These are phyloP conservation scores for Belonocnema kinseyi DNA, from an alignment of 1,140 invertebrate genomes.

Conservation along the genomic window DNA sequence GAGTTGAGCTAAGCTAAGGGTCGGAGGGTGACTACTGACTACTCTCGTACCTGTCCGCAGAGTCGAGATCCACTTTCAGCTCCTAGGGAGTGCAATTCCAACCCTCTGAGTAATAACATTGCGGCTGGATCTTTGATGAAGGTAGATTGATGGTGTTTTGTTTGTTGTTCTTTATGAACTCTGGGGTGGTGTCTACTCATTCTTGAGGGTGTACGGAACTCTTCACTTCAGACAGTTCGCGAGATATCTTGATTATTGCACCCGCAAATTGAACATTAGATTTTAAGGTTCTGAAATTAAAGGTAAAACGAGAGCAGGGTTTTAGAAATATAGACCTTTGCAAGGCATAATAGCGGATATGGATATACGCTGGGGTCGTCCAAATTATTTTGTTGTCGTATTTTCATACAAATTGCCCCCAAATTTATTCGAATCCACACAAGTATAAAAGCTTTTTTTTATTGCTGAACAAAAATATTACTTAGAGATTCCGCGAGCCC, in stretches of 20 bases:
- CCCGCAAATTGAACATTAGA: background rate
- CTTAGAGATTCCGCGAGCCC: too few relatives aligned
- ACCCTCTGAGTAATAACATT: conserved; percentile 32
- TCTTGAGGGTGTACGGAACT: background rate
- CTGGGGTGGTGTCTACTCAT: background rate
- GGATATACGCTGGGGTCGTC: too few relatives aligned
- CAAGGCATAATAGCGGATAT: too few relatives aligned
- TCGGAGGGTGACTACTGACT: background rate
- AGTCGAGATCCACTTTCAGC: conserved; percentile 26
- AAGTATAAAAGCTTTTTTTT: too few relatives aligned
- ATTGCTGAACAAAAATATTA: too few relatives aligned
- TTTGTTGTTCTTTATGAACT: conserved; percentile 31
- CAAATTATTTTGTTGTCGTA: too few relatives aligned
- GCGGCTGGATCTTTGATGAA: conserved; percentile 29
- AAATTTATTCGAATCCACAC: too few relatives aligned
- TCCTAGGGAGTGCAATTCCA: conserved; percentile 36
- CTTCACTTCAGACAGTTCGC: conserved; percentile 15
- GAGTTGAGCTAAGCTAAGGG: conserved; percentile 19
- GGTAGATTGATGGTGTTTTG: conserved; percentile 30
- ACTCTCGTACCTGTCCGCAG: conserved; percentile 6
- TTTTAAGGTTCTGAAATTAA: too few relatives aligned
- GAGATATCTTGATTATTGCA: background rate
- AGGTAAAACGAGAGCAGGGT: too few relatives aligned
- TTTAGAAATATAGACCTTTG: too few relatives aligned
- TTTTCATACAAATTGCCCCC: too few relatives aligned